Base-by-base conservation (phyloP, 1,140 invertebrate species). In the Bactericera cockerelli region DNA sequence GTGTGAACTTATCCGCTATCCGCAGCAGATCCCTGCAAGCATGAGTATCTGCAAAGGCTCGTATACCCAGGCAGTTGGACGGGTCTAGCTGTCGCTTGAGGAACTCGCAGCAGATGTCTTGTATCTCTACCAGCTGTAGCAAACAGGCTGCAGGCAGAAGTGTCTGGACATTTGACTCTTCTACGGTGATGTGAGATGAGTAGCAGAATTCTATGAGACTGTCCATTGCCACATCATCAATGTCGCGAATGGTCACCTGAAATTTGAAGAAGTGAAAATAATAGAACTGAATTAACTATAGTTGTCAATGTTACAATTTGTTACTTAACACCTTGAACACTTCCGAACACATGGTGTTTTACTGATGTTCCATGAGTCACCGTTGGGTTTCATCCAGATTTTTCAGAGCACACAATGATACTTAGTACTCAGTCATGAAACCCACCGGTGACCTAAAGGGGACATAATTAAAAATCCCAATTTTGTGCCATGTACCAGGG, bases 1-100 rank as follows among this genome's bases (percentile, higher is more conserved):
- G 93, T 1, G 95, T 97, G 72, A 96, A 98, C 76, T 97, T 97
- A 68, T 98, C 93, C 2, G 94, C 94, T 66, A 96, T 94, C 54
- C 92, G 76, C 11, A 98, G 74, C 21, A 99, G 78, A 69, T 98
- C 94, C 21, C 93, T 79, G 71, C 95, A 99, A 2, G 93, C 93
- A 74, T 99, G 94, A 16, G 93, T 98, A 74, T 98, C 94, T 36
- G 95, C 95, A 77, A 99, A 99, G n/a, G 93, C 93, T 62, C 94
- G 77, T 63, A 99, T 98, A 26, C 94, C 95, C 49, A 99, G 76
- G 72, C 94, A 98, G 75, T 99, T 99, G 42, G 91, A 92, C 26
- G 95, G 94, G 75, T 98, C 93, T 31, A 99, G 76, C 71, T 98
- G 94, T 36, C 92, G 77, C 73, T 97, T 97, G 1, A 99, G 77